These are phyloP conservation scores for Euplagia quadripunctaria DNA, from an alignment of 2,888 invertebrate genomes.

Conservation along the genomic window DNA sequence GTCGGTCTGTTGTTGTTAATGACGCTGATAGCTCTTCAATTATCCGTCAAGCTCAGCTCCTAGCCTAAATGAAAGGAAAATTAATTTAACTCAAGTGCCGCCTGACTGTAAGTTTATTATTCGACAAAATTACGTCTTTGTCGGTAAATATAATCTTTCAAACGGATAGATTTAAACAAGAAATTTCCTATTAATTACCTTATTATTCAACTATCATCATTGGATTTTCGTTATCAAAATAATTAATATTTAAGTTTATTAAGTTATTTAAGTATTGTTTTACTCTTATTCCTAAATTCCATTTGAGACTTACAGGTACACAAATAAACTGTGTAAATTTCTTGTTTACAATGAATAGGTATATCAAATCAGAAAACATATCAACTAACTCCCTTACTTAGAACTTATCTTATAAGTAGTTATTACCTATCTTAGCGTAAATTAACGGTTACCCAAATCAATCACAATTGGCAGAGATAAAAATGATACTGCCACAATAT, in stretches of 20 bases:
- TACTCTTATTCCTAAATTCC: no score
- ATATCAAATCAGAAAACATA: no score
- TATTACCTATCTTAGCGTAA: neutral
- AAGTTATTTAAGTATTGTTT: no score
- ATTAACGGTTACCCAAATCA: neutral
- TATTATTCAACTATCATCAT: neutral
- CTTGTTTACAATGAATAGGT: no score
- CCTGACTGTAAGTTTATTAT: neutral
- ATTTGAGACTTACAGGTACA: no score
- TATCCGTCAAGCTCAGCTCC: constrained; percentile 5
- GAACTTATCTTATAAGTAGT: neutral
- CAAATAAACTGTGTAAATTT: no score
- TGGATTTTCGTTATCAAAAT: no score
- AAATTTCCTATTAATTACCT: neutral
- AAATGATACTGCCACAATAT: neutral
- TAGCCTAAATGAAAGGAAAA: constrained; percentile 9
- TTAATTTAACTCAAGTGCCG: constrained; percentile 15
- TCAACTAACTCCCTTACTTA: neutral
- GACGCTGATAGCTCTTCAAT: constrained; percentile 17
- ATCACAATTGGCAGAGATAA: neutral
- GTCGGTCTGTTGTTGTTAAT: constrained; percentile 3
- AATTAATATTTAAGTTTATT: no score
- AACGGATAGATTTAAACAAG: neutral
- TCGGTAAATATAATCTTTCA: neutral
- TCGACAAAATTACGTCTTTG: neutral